phyloP scores from a whole-genome alignment of 2,113 vertebrate genomes.

The Cyprinodon tularosa region DNA sequence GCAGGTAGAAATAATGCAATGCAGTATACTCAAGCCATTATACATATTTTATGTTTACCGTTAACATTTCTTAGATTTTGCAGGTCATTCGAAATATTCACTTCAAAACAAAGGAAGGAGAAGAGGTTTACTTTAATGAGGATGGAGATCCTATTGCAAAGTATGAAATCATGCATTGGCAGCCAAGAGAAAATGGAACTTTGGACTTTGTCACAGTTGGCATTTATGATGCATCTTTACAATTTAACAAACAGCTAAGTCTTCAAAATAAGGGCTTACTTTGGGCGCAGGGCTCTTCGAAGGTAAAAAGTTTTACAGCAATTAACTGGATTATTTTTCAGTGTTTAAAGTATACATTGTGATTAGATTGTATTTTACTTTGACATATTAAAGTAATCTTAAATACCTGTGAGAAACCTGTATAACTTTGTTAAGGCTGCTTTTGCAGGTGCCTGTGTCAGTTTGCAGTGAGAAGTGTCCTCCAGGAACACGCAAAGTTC shows the following conservation, averaged over 20 bases:
- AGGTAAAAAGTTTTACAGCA: slow-evolving; percentile 37
- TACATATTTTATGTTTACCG: background rate
- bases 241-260: slow-evolving; percentile 51
- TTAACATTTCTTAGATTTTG: slow-evolving; percentile 58
- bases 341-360: background rate
- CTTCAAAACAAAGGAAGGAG: slow-evolving; percentile 75
- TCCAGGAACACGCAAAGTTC: slow-evolving; percentile 73
- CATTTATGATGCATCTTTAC: slow-evolving; percentile 69
- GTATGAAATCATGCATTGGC: slow-evolving; percentile 80
- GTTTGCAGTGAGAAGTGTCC: slow-evolving; percentile 74
- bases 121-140: slow-evolving; percentile 74
- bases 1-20: background rate
- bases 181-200: slow-evolving; percentile 45
- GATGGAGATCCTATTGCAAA: slow-evolving; percentile 74
- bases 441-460: slow-evolving; percentile 70
- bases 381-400: background rate
- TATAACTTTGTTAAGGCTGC: background rate
- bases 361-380: background rate
- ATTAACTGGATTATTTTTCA: background rate
- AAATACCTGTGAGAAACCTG: background rate
- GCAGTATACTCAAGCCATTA: background rate
- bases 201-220: slow-evolving; percentile 74
- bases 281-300: slow-evolving; percentile 63
- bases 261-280: slow-evolving; percentile 58
- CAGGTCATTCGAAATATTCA: slow-evolving; percentile 54